Percentiles rank a stretch among this genome's conserved stretches.
phyloP scores from a whole-genome alignment of 2,797 vertebrate genomes.

The Gallirallus australis region DNA sequence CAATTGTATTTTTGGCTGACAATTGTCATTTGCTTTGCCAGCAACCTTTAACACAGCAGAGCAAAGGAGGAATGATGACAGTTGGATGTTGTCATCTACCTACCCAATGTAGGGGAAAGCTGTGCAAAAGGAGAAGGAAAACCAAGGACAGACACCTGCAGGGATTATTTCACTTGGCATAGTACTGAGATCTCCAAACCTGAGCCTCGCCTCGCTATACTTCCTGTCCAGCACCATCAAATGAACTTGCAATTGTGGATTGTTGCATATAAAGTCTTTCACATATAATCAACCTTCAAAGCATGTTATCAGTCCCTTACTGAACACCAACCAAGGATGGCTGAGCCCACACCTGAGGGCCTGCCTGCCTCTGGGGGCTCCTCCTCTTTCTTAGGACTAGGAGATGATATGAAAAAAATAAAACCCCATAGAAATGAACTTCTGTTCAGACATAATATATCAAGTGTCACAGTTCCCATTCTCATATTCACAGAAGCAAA shows the following conservation, averaged over 20 bases:
- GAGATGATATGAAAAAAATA: background rate
- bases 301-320: background rate
- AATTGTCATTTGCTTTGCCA: background rate
- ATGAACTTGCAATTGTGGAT: background rate
- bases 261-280: accelerated
- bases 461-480: background rate
- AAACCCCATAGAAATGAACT: accelerated
- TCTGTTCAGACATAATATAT: background rate
- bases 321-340: background rate
- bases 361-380: background rate
- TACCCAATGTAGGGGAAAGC: background rate
- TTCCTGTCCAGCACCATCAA: background rate
- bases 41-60: background rate
- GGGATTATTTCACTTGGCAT: accelerated
- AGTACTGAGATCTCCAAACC: background rate
- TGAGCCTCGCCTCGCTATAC: background rate
- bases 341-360: background rate
- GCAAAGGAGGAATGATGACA: background rate
- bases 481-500: background rate
- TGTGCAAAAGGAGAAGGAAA: background rate
- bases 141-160: background rate
- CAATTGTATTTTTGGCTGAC: background rate
- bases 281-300: background rate
- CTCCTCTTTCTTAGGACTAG: background rate
- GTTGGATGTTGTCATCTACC: background rate